Evolutionary conservation across 1,140 invertebrate species (phyloP).

Genomic region (Kradibia gibbosae): DNA sequence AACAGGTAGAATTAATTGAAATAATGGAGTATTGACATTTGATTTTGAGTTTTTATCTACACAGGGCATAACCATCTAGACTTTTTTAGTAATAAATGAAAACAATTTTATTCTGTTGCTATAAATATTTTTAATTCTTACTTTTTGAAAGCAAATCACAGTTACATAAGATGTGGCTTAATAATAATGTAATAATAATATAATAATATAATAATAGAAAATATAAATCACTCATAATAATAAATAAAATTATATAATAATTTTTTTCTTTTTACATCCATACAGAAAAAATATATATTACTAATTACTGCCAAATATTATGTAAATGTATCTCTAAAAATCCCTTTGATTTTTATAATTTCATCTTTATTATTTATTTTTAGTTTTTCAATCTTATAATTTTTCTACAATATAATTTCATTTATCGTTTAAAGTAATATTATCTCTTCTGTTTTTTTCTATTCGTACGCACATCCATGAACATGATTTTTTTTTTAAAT

Average conservation of each 20-base stretch:
- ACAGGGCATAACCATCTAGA: background rate
- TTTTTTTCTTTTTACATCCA: slow-evolving; percentile 63
- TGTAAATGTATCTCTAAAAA: slow-evolving; percentile 55
- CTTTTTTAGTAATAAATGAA: slow-evolving; percentile 26
- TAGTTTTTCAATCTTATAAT: slow-evolving; percentile 19
- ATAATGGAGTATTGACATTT: no score
- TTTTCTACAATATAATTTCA: slow-evolving; percentile 27
- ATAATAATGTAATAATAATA: slow-evolving; percentile 64
- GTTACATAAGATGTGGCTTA: slow-evolving; percentile 72
- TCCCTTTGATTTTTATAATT: slow-evolving; percentile 52
- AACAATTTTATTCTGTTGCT: slow-evolving; percentile 61
- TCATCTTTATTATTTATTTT: slow-evolving; percentile 33
- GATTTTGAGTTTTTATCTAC: no score
- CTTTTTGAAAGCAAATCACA: slow-evolving; percentile 74
- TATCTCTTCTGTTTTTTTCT: slow-evolving; percentile 10
- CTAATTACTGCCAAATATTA: slow-evolving; percentile 66
- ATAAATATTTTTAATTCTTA: slow-evolving; percentile 74
- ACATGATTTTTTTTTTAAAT: slow-evolving; percentile 50
- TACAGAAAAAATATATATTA: slow-evolving; percentile 68
- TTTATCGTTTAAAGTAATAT: slow-evolving; percentile 17
- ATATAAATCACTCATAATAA: slow-evolving; percentile 66
- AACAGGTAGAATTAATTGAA: no score
- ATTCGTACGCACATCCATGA: slow-evolving; percentile 24
- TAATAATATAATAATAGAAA: slow-evolving; percentile 64
- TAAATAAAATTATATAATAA: slow-evolving; percentile 71